Evolutionary conservation across 2,888 invertebrate genomes (phyloP).

Genomic region (Orgyia antiqua): DNA sequence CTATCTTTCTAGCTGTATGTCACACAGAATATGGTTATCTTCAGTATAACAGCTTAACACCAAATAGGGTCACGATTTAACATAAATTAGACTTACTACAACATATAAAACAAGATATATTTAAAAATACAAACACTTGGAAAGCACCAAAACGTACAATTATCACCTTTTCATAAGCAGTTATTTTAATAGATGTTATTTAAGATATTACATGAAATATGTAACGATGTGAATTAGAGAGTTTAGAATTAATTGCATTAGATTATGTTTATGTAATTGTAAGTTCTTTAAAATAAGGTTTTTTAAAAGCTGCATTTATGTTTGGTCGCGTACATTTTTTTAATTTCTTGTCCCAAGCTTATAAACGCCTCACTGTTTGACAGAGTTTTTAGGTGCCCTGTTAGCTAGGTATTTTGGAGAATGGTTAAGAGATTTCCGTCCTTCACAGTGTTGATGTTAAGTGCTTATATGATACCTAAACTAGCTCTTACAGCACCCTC

Average conservation of each 20-base stretch:
- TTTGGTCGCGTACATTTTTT: too few relatives aligned
- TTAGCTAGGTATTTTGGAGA: too few relatives aligned
- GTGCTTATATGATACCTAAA: too few relatives aligned
- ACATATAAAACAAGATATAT: slow-evolving; percentile 9
- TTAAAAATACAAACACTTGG: slow-evolving; percentile 8
- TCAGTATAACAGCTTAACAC: slow-evolving; percentile 26
- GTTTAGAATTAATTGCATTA: not conserved
- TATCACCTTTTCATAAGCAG: slow-evolving; percentile 8
- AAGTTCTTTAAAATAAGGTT: too few relatives aligned
- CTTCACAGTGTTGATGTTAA: too few relatives aligned
- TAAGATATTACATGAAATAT: slow-evolving; percentile 1
- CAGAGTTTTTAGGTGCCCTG: too few relatives aligned
- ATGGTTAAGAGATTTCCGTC: too few relatives aligned
- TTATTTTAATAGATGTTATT: slow-evolving; percentile 2
- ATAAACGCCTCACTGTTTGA: too few relatives aligned
- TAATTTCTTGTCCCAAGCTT: too few relatives aligned
- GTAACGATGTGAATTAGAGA: slow-evolving; percentile 4
- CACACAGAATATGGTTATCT: slow-evolving; percentile 10
- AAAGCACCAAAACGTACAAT: slow-evolving; percentile 8
- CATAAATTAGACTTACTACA: slow-evolving; percentile 32
- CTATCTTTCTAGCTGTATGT: slow-evolving; percentile 4
- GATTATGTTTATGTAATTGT: slow-evolving; percentile 2
- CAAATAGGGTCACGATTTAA: slow-evolving; percentile 29
- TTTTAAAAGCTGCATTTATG: too few relatives aligned
- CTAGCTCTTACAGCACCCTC: too few relatives aligned